Percentiles rank a stretch among this genome's conserved stretches.
These are phyloP conservation scores for Trichonephila inaurata DNA, from an alignment of 1,140 invertebrate genomes.

Conservation along the genomic window DNA sequence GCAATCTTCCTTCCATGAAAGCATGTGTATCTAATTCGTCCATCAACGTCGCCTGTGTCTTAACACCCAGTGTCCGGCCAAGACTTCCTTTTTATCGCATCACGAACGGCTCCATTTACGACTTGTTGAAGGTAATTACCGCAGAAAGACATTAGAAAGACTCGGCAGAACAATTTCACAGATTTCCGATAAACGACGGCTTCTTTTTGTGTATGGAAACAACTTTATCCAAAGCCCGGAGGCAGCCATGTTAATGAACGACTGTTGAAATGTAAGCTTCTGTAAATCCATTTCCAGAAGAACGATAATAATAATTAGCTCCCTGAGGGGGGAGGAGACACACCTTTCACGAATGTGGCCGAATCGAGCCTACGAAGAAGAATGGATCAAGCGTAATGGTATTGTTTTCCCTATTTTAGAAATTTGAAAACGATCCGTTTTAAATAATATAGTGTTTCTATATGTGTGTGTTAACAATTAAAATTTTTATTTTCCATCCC, in stretches of 20 bases:
- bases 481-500: no score
- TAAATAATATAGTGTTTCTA: no score
- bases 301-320: neutral
- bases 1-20: no score
- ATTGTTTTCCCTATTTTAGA: no score
- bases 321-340: neutral
- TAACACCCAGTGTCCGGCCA: no score
- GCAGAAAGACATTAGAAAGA: neutral
- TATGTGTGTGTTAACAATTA: no score
- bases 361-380: neutral
- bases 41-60: no score
- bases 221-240: neutral
- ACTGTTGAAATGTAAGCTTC: neutral
- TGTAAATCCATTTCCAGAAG: neutral
- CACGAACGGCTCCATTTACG: neutral
- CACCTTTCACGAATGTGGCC: neutral
- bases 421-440: no score
- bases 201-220: neutral
- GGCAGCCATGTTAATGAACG: neutral
- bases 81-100: no score
- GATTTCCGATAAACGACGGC: neutral
- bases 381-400: neutral
- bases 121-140: neutral
- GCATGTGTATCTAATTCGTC: no score
- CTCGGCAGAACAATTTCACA: neutral